These are phyloP conservation scores for Ctenicera cuprea DNA, from an alignment of 2,888 invertebrate species.

Conservation along the genomic window DNA sequence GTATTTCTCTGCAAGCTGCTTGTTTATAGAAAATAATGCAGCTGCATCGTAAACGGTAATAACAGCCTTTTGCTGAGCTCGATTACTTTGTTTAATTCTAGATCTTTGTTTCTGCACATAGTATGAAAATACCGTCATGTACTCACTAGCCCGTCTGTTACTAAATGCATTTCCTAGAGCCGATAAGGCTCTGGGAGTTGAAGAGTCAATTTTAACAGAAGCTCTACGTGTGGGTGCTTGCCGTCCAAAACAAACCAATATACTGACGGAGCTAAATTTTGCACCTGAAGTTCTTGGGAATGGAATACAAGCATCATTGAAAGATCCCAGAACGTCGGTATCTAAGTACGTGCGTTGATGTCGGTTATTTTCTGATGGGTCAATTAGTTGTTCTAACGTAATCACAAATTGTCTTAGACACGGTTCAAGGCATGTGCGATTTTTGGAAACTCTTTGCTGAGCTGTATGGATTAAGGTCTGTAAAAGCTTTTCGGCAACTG, in stretches of 20 bases:
- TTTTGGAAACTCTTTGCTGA: slow-evolving; percentile 87
- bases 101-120: slow-evolving; percentile 79
- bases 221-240: slow-evolving; percentile 80
- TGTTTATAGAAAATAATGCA: slow-evolving; percentile 85
- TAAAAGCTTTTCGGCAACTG: slow-evolving; percentile 82
- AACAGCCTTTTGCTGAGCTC: slow-evolving; percentile 72
- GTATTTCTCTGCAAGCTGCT: slow-evolving; percentile 89
- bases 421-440: slow-evolving; percentile 90
- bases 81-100: slow-evolving; percentile 60
- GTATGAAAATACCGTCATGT: slow-evolving; percentile 80
- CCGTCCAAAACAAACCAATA: slow-evolving; percentile 90
- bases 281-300: slow-evolving; percentile 96
- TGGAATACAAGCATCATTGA: slow-evolving; percentile 88
- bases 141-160: slow-evolving; percentile 65
- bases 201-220: slow-evolving; percentile 82
- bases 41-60: slow-evolving; percentile 85
- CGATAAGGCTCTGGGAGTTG: slow-evolving; percentile 87
- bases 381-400: slow-evolving; percentile 79
- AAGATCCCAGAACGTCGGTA: slow-evolving; percentile 69
- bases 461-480: slow-evolving; percentile 89
- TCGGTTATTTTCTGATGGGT: slow-evolving; percentile 74
- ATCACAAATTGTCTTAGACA: slow-evolving; percentile 84
- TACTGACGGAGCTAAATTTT: slow-evolving; percentile 91
- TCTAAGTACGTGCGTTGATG: slow-evolving; percentile 60
- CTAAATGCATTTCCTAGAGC: slow-evolving; percentile 76